Evolutionary conservation across 1,140 invertebrate species (phyloP).

Genomic region (Sipha flava): DNA sequence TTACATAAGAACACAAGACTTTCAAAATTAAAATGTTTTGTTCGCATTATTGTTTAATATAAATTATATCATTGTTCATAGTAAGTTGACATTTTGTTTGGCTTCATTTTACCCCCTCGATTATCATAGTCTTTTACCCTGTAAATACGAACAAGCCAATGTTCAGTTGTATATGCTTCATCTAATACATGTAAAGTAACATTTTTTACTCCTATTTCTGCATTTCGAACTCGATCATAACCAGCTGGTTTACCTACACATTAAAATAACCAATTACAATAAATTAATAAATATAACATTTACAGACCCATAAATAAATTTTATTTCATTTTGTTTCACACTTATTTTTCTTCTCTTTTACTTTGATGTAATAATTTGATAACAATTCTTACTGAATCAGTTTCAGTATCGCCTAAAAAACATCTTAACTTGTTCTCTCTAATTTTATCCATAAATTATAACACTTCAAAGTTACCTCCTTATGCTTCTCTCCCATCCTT

Average conservation of each 20-base stretch:
- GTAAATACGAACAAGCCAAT: conserved; percentile 92
- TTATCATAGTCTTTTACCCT: conserved; percentile 86
- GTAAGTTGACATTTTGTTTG: conserved; percentile 12
- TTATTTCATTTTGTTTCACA: too few species aligned
- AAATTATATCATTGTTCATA: background rate
- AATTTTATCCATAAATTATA: too few species aligned
- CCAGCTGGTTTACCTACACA: conserved; percentile 67
- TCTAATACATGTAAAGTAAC: conserved; percentile 87
- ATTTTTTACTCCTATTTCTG: conserved; percentile 91
- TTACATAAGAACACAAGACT: background rate
- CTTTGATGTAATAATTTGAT: too few species aligned
- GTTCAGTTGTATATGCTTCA: conserved; percentile 91
- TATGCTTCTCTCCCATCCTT: too few species aligned
- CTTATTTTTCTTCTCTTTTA: too few species aligned
- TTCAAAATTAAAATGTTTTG: conserved; percentile 11
- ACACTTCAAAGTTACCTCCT: too few species aligned
- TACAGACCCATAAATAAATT: too few species aligned
- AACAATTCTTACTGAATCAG: too few species aligned
- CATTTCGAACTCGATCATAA: conserved; percentile 80
- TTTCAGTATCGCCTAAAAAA: too few species aligned
- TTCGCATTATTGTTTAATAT: background rate
- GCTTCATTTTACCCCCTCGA: conserved; percentile 48
- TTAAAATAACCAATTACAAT: background rate
- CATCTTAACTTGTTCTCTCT: too few species aligned
- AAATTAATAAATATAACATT: background rate